Evolutionary conservation across 2,113 vertebrate species (phyloP), one percentile per base, ranked within the genome.

Genomic region (Pipra filicauda): DNA sequence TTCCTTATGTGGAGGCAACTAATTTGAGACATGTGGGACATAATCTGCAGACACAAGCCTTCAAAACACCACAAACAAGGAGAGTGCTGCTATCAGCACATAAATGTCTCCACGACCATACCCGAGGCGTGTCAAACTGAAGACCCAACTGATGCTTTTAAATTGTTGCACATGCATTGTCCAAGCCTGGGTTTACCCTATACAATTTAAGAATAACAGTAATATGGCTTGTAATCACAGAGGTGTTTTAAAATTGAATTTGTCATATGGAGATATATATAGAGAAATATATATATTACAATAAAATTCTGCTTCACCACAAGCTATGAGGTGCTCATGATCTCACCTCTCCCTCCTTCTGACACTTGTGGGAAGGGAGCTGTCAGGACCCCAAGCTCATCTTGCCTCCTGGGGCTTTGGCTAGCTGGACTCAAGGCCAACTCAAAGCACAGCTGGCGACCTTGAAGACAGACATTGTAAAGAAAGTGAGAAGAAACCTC

Each of bases 201-300:
- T 4, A 33, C 9, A 80, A 31, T 5, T 71, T 55, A 39, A 20
- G 20, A 61, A 65, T 59, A 87, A 31, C 3, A 48, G 39, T 58
- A 85, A 79, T 6, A 64, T 3, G 9, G 27, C 37, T 73, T 85
- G n/a, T n/a, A 55, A 41, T n/a, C 35, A 67, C 28, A 82, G 8
- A 31, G 5, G 5, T 35, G 16, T 33, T 90, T 71, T 70, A 66
- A 92, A 89, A 37, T 2, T 58, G 37, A 33, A 52, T 91, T 83
- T 5, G 0, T 39, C 27, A 62, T 33, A 46, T 0, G 1, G 12
- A 66, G 1, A 9, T 1, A 8, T 1, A 6, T 31, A 85, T 66
- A 83, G 37, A 37, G 37, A 37, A 9, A 37, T 37, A 37, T 1
- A 6, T 31, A 85, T 66, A 83, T 88, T 22, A 65, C 28, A 61